phyloP scores from a whole-genome alignment of 1,140 invertebrate species.

The Sogatella furcifera region DNA sequence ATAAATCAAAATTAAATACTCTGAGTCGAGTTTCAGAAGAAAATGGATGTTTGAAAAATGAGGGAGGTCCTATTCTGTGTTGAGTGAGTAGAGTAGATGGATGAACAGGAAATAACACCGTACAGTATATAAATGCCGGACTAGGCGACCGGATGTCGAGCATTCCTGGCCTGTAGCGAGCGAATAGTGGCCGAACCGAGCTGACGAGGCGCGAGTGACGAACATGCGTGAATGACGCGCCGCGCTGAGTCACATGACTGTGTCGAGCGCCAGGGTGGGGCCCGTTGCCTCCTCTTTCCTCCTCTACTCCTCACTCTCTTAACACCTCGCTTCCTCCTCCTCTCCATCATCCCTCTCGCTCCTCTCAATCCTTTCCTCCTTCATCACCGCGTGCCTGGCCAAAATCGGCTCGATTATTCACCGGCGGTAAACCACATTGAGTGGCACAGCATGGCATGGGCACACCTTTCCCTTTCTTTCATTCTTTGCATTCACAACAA shows the following conservation, averaged over 20 bases:
- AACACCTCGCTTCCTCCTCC: not conserved
- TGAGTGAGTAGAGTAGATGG: too few relatives aligned
- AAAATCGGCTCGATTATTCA: constrained; percentile 1
- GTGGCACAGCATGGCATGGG: too few relatives aligned
- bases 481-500: too few relatives aligned
- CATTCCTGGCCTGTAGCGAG: not conserved
- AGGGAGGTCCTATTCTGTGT: too few relatives aligned
- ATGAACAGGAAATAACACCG: too few relatives aligned
- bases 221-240: constrained; percentile 10
- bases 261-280: constrained; percentile 6
- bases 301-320: not conserved
- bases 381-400: not conserved
- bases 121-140: too few relatives aligned
- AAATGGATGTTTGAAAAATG: too few relatives aligned
- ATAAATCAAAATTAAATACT: too few relatives aligned
- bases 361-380: not conserved
- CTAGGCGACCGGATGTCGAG: not conserved
- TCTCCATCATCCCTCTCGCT: not conserved
- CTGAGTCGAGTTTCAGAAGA: too few relatives aligned
- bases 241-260: constrained; percentile 9
- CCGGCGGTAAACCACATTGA: too few relatives aligned
- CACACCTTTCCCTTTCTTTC: too few relatives aligned
- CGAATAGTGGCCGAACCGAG: not conserved
- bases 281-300: not conserved
- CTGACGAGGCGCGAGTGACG: constrained; percentile 4